phyloP scores from a whole-genome alignment of 2,797 vertebrate species.

The Paratrypauchen microcephalus region DNA sequence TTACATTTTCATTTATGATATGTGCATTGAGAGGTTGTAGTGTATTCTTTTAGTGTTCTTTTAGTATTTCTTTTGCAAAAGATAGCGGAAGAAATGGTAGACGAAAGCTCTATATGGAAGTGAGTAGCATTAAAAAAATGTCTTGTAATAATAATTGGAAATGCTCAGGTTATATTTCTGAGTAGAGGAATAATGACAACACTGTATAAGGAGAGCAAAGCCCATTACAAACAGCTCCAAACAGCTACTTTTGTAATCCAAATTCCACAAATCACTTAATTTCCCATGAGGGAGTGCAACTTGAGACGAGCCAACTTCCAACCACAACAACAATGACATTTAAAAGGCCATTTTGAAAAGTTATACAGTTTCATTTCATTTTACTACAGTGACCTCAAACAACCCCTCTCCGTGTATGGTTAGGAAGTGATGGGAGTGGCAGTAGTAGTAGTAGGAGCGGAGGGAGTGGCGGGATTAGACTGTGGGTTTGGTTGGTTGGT shows the following conservation, averaged over 20 bases:
- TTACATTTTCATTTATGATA: too few species aligned
- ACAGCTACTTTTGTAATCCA: not conserved
- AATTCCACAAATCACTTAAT: slow-evolving; percentile 45
- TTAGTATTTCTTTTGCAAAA: too few species aligned
- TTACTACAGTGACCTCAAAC: slow-evolving; percentile 9
- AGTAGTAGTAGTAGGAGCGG: slow-evolving; percentile 24
- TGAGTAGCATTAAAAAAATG: too few species aligned
- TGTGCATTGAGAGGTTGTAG: too few species aligned
- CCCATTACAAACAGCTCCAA: not conserved
- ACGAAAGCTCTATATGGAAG: too few species aligned
- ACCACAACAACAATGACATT: slow-evolving; percentile 20
- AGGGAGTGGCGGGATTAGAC: slow-evolving; percentile 53
- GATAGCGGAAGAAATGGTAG: too few species aligned
- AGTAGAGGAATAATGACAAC: too few species aligned
- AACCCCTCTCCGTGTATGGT: not conserved
- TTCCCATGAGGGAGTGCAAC: slow-evolving; percentile 22
- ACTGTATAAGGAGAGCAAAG: too few species aligned
- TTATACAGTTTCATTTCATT: not conserved
- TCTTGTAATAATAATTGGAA: too few species aligned
- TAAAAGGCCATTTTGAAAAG: slow-evolving; percentile 16
- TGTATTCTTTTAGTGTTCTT: too few species aligned
- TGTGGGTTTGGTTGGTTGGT: slow-evolving; percentile 31
- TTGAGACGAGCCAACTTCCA: slow-evolving; percentile 30
- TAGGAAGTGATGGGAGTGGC: not conserved
- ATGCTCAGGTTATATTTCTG: too few species aligned